These are phyloP conservation scores for Chrysochloris asiatica DNA, from an alignment of 2,113 vertebrate species.

Conservation along the genomic window DNA sequence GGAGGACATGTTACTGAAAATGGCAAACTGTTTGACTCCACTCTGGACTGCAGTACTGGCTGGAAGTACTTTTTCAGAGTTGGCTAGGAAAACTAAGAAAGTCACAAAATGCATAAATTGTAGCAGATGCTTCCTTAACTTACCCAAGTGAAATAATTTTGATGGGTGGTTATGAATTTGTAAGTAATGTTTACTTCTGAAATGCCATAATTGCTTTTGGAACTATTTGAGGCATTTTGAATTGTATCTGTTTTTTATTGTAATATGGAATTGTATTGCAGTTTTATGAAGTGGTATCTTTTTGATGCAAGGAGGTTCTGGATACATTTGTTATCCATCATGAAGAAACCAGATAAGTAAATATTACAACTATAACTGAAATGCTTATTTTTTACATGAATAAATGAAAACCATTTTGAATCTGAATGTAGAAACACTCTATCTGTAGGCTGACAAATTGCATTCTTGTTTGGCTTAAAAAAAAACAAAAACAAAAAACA, in stretches of 20 bases:
- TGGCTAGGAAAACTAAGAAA: constrained; percentile 59
- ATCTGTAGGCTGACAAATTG: constrained; percentile 75
- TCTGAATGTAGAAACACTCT: constrained; percentile 64
- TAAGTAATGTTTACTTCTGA: constrained; percentile 78
- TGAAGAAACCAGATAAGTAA: constrained; percentile 80
- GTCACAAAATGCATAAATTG: constrained; percentile 64
- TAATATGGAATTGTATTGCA: constrained; percentile 72
- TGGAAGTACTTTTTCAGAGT: constrained; percentile 33
- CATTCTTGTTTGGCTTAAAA: constrained; percentile 68
- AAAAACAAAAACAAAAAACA: neutral
- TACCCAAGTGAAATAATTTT: constrained; percentile 67
- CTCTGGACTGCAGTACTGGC: constrained; percentile 51
- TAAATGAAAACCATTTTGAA: constrained; percentile 77
- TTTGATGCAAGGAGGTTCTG: constrained; percentile 76
- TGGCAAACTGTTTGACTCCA: constrained; percentile 53
- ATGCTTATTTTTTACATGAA: constrained; percentile 77
- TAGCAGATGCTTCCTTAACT: constrained; percentile 67
- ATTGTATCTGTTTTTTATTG: constrained; percentile 77
- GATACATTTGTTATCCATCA: constrained; percentile 79
- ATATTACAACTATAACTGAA: constrained; percentile 79
- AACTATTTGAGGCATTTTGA: constrained; percentile 71
- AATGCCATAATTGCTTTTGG: constrained; percentile 78
- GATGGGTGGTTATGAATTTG: constrained; percentile 71
- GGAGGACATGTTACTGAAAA: neutral
- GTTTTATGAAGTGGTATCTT: constrained; percentile 76